Evolutionary conservation across 2,888 invertebrate species (phyloP).

Genomic region (Linyphia triangularis): DNA sequence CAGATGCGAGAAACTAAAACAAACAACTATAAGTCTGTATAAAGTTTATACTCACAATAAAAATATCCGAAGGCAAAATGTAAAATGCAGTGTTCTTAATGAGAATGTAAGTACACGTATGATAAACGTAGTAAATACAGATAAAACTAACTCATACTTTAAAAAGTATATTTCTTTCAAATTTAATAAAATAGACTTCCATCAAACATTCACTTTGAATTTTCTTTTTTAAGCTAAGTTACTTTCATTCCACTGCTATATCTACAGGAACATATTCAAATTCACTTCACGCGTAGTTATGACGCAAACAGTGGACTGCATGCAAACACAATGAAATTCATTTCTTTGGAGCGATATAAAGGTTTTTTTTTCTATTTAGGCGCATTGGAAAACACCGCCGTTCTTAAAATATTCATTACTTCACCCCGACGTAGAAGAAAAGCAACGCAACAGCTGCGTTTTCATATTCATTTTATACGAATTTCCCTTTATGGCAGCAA

Average conservation of each 20-base stretch:
- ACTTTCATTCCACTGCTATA: not conserved
- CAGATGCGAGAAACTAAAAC: no score
- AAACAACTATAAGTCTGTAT: no score
- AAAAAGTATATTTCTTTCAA: no score
- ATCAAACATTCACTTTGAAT: no score
- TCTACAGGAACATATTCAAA: not conserved
- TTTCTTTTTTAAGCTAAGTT: no score
- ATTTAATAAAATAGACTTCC: no score
- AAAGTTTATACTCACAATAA: no score
- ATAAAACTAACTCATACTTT: no score
- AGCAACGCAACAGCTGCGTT: not conserved
- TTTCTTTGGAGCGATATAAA: not conserved
- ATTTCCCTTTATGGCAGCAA: constrained; percentile 5
- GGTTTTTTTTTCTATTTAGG: not conserved
- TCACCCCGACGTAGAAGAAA: not conserved
- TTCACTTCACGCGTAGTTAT: not conserved
- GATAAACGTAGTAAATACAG: no score
- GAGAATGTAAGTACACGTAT: no score
- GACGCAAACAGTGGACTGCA: not conserved
- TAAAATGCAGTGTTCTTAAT: no score
- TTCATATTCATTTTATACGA: constrained; percentile 4
- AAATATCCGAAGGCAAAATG: no score
- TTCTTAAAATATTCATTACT: constrained; percentile 35
- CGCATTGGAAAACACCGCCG: not conserved
- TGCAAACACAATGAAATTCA: not conserved